phyloP scores from a whole-genome alignment of 2,888 invertebrate genomes.

The Apotomis turbidana region DNA sequence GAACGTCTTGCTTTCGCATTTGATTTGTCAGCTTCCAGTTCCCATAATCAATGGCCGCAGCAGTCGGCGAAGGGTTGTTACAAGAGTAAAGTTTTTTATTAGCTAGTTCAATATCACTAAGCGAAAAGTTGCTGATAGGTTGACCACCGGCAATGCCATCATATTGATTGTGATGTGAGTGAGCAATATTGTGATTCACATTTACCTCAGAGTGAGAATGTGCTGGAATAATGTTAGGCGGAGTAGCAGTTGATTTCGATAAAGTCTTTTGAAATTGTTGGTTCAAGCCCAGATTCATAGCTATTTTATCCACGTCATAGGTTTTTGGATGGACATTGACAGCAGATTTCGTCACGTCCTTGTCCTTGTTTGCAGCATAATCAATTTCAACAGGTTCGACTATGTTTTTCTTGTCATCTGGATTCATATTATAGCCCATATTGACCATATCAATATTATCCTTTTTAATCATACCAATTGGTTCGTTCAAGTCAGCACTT shows the following conservation, averaged over 20 bases:
- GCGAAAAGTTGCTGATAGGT: conserved; percentile 65
- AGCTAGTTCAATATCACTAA: conserved; percentile 76
- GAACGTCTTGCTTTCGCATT: conserved; percentile 67
- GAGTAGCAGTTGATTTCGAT: conserved; percentile 55
- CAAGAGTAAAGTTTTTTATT: conserved; percentile 74
- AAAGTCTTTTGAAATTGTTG: conserved; percentile 64
- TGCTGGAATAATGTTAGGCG: conserved; percentile 65
- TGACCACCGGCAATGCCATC: conserved; percentile 64
- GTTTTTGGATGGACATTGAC: conserved; percentile 63
- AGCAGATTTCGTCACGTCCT: conserved; percentile 59
- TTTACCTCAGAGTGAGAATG: conserved; percentile 62
- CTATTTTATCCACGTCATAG: conserved; percentile 73
- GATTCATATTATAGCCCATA: conserved; percentile 75
- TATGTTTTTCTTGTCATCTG: conserved; percentile 66
- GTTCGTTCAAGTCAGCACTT: conserved; percentile 56
- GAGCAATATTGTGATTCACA: conserved; percentile 65
- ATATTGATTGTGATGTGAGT: conserved; percentile 73
- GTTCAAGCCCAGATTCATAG: conserved; percentile 74
- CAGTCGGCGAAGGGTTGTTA: conserved; percentile 58
- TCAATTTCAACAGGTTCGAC: conserved; percentile 59
- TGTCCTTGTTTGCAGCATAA: conserved; percentile 58
- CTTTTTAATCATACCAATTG: conserved; percentile 60
- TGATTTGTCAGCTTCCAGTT: conserved; percentile 74
- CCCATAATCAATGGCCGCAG: conserved; percentile 69
- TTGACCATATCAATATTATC: conserved; percentile 79